Percentiles rank a stretch among this genome's conserved stretches.
These are phyloP conservation scores for Cactoblastis cactorum DNA, from an alignment of 2,888 invertebrate genomes.

Conservation along the genomic window DNA sequence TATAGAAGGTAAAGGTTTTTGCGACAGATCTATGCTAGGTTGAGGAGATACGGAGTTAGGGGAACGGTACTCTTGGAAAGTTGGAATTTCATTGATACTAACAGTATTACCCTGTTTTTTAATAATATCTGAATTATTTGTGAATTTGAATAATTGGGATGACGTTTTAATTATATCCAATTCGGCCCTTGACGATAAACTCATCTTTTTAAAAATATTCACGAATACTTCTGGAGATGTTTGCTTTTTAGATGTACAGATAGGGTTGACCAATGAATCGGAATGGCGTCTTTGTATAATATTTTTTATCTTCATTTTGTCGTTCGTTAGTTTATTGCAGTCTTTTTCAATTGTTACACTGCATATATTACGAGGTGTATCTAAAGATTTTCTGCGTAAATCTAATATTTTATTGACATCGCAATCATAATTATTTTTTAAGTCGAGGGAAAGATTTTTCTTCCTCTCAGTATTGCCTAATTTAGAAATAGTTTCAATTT, in stretches of 20 bases:
- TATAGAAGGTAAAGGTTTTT: constrained; percentile 55
- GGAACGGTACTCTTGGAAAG: constrained; percentile 72
- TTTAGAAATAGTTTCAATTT: constrained; percentile 19
- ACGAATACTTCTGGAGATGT: constrained; percentile 41
- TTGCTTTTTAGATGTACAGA: constrained; percentile 29
- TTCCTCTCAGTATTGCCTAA: constrained; percentile 34
- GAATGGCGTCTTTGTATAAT: constrained; percentile 42
- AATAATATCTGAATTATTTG: constrained; percentile 22
- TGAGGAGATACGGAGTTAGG: constrained; percentile 51
- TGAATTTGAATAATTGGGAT: too few species aligned
- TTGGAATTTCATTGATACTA: constrained; percentile 74
- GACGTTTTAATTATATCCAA: neutral
- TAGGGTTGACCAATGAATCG: constrained; percentile 41
- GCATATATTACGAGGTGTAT: constrained; percentile 19
- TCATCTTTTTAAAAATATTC: constrained; percentile 53
- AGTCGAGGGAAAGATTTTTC: constrained; percentile 51
- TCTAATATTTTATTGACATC: constrained; percentile 1
- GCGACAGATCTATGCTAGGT: constrained; percentile 47
- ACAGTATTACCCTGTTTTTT: constrained; percentile 59
- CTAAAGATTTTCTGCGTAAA: constrained; percentile 27
- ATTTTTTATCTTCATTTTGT: constrained; percentile 15
- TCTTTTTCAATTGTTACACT: neutral
- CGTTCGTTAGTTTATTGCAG: constrained; percentile 9
- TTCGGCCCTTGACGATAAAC: constrained; percentile 28
- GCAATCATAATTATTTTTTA: constrained; percentile 46